Evolutionary conservation across 2,797 vertebrate genomes (phyloP).

Genomic region (Poecile montanus): DNA sequence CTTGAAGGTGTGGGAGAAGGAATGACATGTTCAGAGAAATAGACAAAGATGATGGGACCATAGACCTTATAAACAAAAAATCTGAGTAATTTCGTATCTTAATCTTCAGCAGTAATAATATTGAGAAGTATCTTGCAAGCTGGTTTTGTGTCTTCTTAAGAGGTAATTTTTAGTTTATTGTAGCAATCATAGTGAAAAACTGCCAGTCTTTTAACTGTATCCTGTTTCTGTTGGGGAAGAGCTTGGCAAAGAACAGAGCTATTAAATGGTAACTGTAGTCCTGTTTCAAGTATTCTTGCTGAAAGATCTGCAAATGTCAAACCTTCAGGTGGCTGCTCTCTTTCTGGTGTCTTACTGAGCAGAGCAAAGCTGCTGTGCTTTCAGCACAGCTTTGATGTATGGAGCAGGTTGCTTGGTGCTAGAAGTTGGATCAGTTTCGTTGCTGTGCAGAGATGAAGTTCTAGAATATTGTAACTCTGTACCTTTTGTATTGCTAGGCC

Average conservation of each 20-base stretch:
- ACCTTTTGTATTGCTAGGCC: background rate
- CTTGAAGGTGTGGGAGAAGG: background rate
- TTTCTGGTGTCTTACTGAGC: background rate
- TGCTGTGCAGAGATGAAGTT: background rate
- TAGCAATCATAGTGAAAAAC: background rate
- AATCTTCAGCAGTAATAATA: background rate
- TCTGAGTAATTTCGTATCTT: background rate
- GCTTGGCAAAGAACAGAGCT: accelerated
- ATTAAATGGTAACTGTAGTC: background rate
- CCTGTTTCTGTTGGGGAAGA: background rate
- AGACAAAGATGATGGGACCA: background rate
- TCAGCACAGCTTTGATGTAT: background rate
- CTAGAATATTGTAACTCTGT: background rate
- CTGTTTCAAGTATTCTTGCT: background rate
- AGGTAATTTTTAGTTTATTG: background rate
- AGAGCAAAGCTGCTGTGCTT: background rate
- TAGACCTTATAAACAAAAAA: background rate
- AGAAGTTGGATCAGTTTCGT: background rate
- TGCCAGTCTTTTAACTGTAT: background rate
- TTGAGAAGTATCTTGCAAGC: background rate
- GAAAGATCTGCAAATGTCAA: background rate
- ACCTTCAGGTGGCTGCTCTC: background rate
- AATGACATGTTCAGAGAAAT: background rate
- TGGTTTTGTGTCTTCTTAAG: background rate
- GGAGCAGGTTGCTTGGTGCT: background rate